These are phyloP conservation scores for Alexandromys fortis DNA, from an alignment of 2,113 vertebrate genomes.

Conservation along the genomic window DNA sequence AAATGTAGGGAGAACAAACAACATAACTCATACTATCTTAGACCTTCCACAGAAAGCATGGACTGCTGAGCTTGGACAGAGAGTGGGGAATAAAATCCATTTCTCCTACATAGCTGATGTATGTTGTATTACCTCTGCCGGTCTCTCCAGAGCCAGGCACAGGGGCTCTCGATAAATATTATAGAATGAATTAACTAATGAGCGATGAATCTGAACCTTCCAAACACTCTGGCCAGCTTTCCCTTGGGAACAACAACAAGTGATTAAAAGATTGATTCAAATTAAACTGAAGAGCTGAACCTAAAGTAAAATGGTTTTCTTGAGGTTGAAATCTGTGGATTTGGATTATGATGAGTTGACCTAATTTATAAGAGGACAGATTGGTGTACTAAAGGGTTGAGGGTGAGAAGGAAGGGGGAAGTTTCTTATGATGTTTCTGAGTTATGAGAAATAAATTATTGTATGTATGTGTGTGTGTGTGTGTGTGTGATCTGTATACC, in stretches of 20 bases:
- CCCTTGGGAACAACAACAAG: conserved; percentile 50
- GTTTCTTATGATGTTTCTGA: conserved; percentile 47
- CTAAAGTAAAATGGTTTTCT: conserved; percentile 25
- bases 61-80: neutral
- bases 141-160: neutral
- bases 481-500: neutral
- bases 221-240: conserved; percentile 31
- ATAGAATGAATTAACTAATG: conserved; percentile 60
- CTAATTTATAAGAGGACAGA: conserved; percentile 11
- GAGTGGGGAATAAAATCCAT: neutral
- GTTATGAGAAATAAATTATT: neutral
- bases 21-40: neutral
- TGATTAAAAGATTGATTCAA: conserved; percentile 60
- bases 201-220: conserved; percentile 43
- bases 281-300: conserved; percentile 59
- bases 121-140: neutral
- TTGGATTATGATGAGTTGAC: conserved; percentile 53
- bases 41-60: conserved; percentile 17
- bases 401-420: conserved; percentile 3
- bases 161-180: conserved; percentile 55
- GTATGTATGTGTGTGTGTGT: neutral
- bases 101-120: neutral
- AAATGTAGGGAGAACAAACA: neutral
- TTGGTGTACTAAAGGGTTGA: neutral
- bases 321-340: conserved; percentile 44